Evolutionary conservation across 23 tunicate genomes (phyloP).

Genomic region (Styela clava): DNA sequence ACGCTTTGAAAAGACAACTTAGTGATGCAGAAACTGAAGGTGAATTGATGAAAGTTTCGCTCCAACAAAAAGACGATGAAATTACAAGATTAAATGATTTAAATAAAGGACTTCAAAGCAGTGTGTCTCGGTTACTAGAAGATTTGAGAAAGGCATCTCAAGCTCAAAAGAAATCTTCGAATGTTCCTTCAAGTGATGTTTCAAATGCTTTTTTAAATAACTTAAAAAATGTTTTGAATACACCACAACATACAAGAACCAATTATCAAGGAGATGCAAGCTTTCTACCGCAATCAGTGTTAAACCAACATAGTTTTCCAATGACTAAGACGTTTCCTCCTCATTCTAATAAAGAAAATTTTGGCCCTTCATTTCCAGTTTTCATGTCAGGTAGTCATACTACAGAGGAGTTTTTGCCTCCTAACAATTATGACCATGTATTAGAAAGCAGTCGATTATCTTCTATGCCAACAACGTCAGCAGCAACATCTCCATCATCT

Average conservation of each 20-base stretch:
- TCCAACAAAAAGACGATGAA: conserved; percentile 60
- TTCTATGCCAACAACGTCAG: background rate
- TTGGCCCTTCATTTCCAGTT: background rate
- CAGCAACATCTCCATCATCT: background rate
- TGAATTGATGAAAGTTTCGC: conserved; percentile 12
- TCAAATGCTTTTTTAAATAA: conserved; percentile 5
- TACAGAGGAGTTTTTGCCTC: background rate
- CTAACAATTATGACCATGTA: background rate
- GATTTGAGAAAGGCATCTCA: conserved; percentile 38
- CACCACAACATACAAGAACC: background rate
- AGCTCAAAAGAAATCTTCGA: background rate
- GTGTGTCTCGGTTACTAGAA: conserved; percentile 59
- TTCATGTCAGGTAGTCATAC: background rate
- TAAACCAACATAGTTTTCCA: background rate
- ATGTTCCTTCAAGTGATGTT: background rate
- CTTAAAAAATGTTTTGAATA: conserved; percentile 10
- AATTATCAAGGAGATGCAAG: background rate
- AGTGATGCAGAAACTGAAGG: conserved; percentile 36
- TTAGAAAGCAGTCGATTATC: conserved; percentile 22
- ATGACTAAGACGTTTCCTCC: conserved; percentile 11
- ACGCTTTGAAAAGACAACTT: conserved; percentile 34
- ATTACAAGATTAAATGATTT: conserved; percentile 56
- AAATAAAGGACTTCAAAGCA: conserved; percentile 79
- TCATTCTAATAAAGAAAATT: conserved; percentile 1
- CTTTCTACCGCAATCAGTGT: background rate